These are phyloP conservation scores for Mycetomoellerius zeteki DNA, from an alignment of 1,140 invertebrate species.

Conservation along the genomic window DNA sequence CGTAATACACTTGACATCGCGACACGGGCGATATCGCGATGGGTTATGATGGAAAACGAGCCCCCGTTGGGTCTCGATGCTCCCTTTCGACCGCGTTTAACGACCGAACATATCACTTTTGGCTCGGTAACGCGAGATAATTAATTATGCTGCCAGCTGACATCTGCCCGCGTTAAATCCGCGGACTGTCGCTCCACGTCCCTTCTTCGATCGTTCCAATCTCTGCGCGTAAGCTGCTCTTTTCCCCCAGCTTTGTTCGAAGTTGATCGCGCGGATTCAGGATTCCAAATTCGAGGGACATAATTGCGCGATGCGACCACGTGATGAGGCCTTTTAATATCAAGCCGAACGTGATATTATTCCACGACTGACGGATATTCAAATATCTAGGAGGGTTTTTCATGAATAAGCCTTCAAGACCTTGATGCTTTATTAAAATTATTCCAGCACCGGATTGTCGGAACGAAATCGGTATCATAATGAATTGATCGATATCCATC, in stretches of 20 bases:
- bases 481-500: slow-evolving; percentile 44
- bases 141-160: slow-evolving; percentile 44
- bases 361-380: slow-evolving; percentile 46
- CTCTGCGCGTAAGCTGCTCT: not conserved
- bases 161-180: slow-evolving; percentile 18
- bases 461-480: slow-evolving; percentile 29
- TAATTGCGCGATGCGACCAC: slow-evolving; percentile 28
- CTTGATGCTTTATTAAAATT: slow-evolving; percentile 48
- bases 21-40: slow-evolving; percentile 62
- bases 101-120: slow-evolving; percentile 54
- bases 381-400: slow-evolving; percentile 33
- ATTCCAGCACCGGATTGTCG: slow-evolving; percentile 28
- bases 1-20: slow-evolving; percentile 63
- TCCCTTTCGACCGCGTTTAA: slow-evolving; percentile 58
- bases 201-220: not conserved
- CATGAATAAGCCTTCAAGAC: slow-evolving; percentile 37
- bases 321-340: slow-evolving; percentile 39
- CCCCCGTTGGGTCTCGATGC: slow-evolving; percentile 44
- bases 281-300: not conserved
- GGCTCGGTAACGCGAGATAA: slow-evolving; percentile 50
- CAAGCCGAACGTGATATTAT: slow-evolving; percentile 31
- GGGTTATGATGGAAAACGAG: slow-evolving; percentile 54
- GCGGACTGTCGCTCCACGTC: not conserved
- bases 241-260: not conserved
- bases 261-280: not conserved